A percentile compares a stretch with the other conserved stretches of the same genome.
These are phyloP conservation scores for Casuarius casuarius DNA, from an alignment of 2,113 vertebrate species.

Conservation along the genomic window DNA sequence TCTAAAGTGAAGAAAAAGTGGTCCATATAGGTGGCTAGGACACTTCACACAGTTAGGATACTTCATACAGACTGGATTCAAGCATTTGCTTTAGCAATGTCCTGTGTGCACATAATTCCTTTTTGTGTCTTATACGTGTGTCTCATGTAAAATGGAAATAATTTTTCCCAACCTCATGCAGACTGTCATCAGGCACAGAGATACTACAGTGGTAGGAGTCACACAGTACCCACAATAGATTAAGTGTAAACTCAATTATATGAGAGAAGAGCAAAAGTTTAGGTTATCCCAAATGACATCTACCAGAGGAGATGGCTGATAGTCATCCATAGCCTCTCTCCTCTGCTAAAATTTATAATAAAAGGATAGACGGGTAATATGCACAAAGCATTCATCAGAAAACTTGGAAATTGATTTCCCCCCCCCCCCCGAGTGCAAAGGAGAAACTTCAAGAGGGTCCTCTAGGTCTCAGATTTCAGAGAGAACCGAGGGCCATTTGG, in stretches of 20 bases:
- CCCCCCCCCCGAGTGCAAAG: not conserved
- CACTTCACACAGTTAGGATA: not conserved
- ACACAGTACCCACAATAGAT: not conserved
- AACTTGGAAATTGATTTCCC: not conserved
- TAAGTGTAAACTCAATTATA: not conserved
- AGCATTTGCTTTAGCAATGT: not conserved
- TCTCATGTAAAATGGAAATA: not conserved
- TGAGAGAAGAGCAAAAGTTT: not conserved
- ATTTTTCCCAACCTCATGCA: not conserved
- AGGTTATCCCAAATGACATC: not conserved
- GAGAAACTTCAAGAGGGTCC: not conserved
- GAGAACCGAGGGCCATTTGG: slow-evolving; percentile 1
- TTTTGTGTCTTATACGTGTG: fast-evolving
- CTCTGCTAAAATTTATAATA: not conserved
- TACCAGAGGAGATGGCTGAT: not conserved
- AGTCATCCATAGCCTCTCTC: fast-evolving
- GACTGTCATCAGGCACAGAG: not conserved
- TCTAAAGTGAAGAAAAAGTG: not conserved
- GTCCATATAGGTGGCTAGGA: not conserved
- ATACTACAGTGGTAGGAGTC: not conserved
- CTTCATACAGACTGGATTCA: not conserved
- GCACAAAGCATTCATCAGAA: not conserved
- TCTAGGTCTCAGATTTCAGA: slow-evolving; percentile 43
- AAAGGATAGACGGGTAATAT: not conserved
- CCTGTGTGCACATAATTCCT: not conserved